phyloP scores from a whole-genome alignment of 2,797 vertebrate genomes.

The Pantherophis vulpinus region DNA sequence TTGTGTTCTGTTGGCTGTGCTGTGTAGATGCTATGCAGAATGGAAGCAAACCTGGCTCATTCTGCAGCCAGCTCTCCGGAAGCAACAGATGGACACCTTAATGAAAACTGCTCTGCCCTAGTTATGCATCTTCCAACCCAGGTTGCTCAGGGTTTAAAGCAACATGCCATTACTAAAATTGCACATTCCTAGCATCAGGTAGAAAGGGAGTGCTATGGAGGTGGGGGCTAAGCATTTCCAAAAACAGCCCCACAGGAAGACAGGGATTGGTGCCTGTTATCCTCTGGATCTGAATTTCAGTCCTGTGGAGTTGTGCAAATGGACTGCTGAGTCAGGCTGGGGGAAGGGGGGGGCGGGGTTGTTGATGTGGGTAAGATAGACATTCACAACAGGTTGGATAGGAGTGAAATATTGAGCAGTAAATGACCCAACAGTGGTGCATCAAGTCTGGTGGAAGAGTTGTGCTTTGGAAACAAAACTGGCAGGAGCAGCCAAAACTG shows the following conservation, averaged over 20 bases:
- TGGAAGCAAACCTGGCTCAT: background rate
- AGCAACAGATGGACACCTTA: background rate
- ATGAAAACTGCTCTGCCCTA: background rate
- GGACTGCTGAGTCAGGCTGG: background rate
- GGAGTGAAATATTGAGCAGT: background rate
- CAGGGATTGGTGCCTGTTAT: background rate
- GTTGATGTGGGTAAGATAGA: background rate
- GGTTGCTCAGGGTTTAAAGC: background rate
- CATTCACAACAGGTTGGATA: background rate
- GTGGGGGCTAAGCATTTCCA: background rate
- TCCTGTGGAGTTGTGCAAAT: background rate
- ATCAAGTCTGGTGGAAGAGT: background rate
- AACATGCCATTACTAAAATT: background rate
- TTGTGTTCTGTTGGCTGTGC: background rate
- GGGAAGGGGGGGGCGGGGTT: background rate
- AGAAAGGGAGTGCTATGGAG: background rate
- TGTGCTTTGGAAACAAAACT: background rate
- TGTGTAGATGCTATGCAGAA: background rate
- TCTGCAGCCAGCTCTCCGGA: background rate
- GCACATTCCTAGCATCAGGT: background rate
- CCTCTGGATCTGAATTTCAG: background rate
- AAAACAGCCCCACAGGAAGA: background rate
- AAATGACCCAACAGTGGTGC: background rate
- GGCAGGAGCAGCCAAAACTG: background rate
- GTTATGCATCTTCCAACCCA: background rate